A percentile compares a stretch with the other conserved stretches of the same genome.
Conservation (phyloP, 2,113 vertebrate genomes). For the Colossoma macropomum region DNA sequence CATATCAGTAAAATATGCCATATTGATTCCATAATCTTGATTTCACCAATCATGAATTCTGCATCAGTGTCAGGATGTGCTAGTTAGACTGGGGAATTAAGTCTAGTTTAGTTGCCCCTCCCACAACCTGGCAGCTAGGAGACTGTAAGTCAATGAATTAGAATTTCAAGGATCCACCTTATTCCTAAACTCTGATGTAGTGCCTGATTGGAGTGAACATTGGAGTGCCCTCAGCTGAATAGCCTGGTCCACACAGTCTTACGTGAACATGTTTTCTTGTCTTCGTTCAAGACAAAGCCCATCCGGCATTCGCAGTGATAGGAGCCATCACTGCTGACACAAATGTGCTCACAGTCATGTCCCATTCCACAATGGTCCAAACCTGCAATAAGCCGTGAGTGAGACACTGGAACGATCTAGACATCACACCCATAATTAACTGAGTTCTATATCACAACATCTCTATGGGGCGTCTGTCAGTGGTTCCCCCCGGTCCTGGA, state of each 20-base stretch:
- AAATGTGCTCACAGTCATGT: slow-evolving; percentile 72
- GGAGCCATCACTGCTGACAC: slow-evolving; percentile 57
- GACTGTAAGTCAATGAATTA: too few species aligned
- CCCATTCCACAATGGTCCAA: slow-evolving; percentile 61
- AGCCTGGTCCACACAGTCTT: slow-evolving; percentile 60
- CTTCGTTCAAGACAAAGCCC: slow-evolving; percentile 71
- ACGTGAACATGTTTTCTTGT: slow-evolving; percentile 76
- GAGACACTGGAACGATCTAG: slow-evolving; percentile 24
- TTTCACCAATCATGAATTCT: neutral
- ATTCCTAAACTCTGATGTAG: too few species aligned
- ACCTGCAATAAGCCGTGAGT: slow-evolving; percentile 56
- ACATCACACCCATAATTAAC: neutral
- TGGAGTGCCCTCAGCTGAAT: neutral
- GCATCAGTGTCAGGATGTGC: too few species aligned
- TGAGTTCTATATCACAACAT: too few species aligned
- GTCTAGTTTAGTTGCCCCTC: neutral
- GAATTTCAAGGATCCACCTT: too few species aligned
- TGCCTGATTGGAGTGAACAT: neutral
- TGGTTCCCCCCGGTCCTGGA: too few species aligned
- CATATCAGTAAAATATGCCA: neutral
- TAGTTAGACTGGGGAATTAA: too few species aligned
- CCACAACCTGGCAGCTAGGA: neutral
- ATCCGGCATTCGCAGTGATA: slow-evolving; percentile 67
- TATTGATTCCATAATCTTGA: neutral
- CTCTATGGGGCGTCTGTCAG: too few species aligned